Evolutionary conservation across 2,113 vertebrate genomes (phyloP).

Genomic region (Rhombomys opimus): DNA sequence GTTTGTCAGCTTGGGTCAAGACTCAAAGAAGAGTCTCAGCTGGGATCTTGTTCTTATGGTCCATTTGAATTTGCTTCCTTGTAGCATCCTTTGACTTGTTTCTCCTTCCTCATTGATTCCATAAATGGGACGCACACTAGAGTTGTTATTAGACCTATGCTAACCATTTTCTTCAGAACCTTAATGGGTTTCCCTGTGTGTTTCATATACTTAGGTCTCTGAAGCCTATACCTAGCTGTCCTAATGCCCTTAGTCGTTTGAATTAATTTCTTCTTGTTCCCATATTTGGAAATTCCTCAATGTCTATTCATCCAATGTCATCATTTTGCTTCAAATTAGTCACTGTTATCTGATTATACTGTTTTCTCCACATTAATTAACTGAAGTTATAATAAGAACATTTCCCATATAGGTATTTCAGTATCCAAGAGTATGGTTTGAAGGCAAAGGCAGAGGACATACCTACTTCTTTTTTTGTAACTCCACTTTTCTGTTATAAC

Average conservation of each 20-base stretch:
- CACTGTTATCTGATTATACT: slow-evolving; percentile 9
- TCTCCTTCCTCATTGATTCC: not conserved
- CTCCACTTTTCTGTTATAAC: not conserved
- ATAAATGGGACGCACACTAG: not conserved
- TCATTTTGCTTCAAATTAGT: not conserved
- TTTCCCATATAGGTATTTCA: slow-evolving; percentile 9
- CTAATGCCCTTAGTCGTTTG: not conserved
- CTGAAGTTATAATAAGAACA: not conserved
- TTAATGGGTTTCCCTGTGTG: not conserved
- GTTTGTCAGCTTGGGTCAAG: not conserved
- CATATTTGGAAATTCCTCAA: not conserved
- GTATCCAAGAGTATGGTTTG: not conserved
- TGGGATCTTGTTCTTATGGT: not conserved
- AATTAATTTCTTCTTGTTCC: not conserved
- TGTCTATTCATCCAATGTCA: not conserved
- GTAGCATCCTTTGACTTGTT: not conserved
- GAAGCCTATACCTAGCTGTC: not conserved
- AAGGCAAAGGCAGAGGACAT: not conserved
- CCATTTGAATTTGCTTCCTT: not conserved
- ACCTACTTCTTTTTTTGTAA: not conserved
- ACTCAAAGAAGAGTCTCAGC: not conserved
- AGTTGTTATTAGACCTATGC: not conserved
- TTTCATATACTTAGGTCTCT: not conserved
- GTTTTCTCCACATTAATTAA: not conserved
- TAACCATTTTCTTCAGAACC: not conserved